phyloP scores from a whole-genome alignment of 2,797 vertebrate genomes.

The Karalla daura region DNA sequence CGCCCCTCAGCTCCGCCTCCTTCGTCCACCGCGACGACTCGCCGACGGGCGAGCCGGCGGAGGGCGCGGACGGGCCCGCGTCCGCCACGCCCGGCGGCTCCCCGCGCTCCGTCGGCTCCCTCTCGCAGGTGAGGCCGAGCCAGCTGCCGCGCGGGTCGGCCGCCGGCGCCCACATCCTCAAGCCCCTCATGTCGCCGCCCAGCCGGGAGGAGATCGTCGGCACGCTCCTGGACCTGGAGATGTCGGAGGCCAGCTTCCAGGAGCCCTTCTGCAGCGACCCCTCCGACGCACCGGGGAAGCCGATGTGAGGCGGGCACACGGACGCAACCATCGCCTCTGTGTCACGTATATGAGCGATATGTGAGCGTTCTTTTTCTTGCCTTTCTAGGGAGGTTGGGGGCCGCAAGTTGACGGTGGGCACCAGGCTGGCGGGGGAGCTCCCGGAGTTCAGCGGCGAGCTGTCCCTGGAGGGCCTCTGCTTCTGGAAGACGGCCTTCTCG shows the following conservation, averaged over 20 bases:
- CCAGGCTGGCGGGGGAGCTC: slow-evolving; percentile 90
- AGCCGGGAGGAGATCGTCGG: slow-evolving; percentile 95
- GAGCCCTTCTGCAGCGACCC: slow-evolving; percentile 98
- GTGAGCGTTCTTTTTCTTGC: too few species aligned
- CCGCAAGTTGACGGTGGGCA: slow-evolving; percentile 89
- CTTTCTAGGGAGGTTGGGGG: slow-evolving; percentile 93
- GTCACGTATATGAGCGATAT: too few species aligned
- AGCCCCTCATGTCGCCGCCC: slow-evolving; percentile 98
- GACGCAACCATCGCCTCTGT: background rate
- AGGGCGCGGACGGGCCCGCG: slow-evolving; percentile 83
- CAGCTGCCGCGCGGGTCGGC: slow-evolving; percentile 87
- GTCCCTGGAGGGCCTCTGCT: slow-evolving; percentile 91
- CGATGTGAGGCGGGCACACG: slow-evolving; percentile 85
- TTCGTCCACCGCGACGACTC: slow-evolving; percentile 89
- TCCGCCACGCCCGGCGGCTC: slow-evolving; percentile 95
- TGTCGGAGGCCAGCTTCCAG: slow-evolving; percentile 93
- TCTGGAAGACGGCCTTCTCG: slow-evolving; percentile 97
- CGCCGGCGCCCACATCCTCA: slow-evolving; percentile 89
- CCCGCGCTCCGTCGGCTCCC: slow-evolving; percentile 92
- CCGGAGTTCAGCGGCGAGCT: slow-evolving; percentile 94
- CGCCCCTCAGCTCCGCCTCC: slow-evolving; percentile 87
- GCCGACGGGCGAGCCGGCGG: slow-evolving; percentile 87
- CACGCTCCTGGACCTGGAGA: slow-evolving; percentile 92
- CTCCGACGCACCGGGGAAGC: slow-evolving; percentile 92
- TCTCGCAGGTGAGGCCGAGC: slow-evolving; percentile 90